Evolutionary conservation across 2,888 invertebrate species (phyloP), one percentile per base, ranked within the genome.

Genomic region (Chalcis sispes): DNA sequence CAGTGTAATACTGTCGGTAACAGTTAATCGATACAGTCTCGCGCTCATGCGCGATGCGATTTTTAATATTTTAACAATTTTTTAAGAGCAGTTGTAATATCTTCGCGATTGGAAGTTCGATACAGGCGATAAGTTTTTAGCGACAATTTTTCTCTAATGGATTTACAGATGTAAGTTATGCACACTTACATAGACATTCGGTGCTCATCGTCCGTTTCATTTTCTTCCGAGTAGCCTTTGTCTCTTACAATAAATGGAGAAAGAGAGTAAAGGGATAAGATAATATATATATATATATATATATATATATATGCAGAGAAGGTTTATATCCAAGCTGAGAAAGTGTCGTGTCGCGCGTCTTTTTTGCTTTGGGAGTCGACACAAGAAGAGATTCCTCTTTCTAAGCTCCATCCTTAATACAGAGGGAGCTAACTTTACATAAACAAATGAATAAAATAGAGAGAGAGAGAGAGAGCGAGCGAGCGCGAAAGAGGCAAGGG

Each of bases 361-460:
- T 18, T 18, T n/a, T 27, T 29, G 56, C 56, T 56, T n/a, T 7
- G 1, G 27, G 15, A n/a, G 23, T 1, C 52, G 52, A 10, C 23
- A 10, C 7, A 13, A 32, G 32, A n/a, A n/a, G n/a, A n/a, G n/a
- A n/a, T n/a, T n/a, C n/a, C n/a, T n/a, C n/a, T n/a, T n/a, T n/a
- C n/a, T n/a, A 54, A 20, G 46, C 10, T 8, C 50, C 23, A 13
- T n/a, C 15, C 18, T 58, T 56, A 40, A 56, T 67, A 67, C 40
- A 52, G 58, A 5, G 15, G 27, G 18, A 15, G 25, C 4, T 1
- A 7, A 23, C 50, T 3, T 36, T 64, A 46, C 36, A 69, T 69
- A 69, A 70, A 70, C 59, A 70, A 70, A 72, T 72, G 65, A 65
- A 64, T 65, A 56, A 61, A 72, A 72, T 48, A 25, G 62, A 42